These are phyloP conservation scores for Poeciliopsis paucimaculata DNA, from an alignment of 2,797 vertebrate species.

Conservation along the genomic window DNA sequence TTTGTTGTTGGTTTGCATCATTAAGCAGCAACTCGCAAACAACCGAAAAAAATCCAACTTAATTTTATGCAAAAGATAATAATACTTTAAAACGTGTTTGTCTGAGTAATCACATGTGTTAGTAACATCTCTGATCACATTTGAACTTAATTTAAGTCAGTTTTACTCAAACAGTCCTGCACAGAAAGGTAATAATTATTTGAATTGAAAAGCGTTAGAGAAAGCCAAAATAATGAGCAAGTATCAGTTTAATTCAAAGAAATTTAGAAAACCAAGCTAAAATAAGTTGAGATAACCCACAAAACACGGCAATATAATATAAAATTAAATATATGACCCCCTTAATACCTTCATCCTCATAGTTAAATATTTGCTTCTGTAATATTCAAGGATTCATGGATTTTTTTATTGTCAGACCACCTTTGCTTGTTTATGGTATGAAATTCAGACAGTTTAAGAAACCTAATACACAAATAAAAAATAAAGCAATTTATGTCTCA, in stretches of 20 bases:
- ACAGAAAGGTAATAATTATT: neutral
- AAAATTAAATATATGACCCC: neutral
- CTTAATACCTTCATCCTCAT: constrained; percentile 1
- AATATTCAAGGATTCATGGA: neutral
- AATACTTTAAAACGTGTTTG: neutral
- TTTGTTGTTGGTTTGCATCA: constrained; percentile 56
- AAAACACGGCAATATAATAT: neutral
- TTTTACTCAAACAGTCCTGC: neutral
- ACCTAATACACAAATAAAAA: neutral
- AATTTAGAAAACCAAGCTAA: constrained; percentile 3
- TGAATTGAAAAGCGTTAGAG: neutral
- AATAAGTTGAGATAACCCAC: constrained; percentile 27
- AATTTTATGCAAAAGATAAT: constrained; percentile 25
- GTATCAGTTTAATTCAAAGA: neutral
- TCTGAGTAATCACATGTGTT: neutral
- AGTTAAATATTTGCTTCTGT: constrained; percentile 9
- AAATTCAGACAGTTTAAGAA: too few relatives aligned
- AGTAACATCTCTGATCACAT: neutral
- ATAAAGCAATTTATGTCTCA: neutral
- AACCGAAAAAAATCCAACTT: constrained; percentile 30
- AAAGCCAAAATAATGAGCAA: neutral
- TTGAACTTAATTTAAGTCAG: neutral
- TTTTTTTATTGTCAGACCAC: neutral
- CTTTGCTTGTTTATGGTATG: too few relatives aligned
- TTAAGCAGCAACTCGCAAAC: constrained; percentile 60